Conservation (phyloP, 2,113 vertebrate genomes). For the Rana temporaria region DNA sequence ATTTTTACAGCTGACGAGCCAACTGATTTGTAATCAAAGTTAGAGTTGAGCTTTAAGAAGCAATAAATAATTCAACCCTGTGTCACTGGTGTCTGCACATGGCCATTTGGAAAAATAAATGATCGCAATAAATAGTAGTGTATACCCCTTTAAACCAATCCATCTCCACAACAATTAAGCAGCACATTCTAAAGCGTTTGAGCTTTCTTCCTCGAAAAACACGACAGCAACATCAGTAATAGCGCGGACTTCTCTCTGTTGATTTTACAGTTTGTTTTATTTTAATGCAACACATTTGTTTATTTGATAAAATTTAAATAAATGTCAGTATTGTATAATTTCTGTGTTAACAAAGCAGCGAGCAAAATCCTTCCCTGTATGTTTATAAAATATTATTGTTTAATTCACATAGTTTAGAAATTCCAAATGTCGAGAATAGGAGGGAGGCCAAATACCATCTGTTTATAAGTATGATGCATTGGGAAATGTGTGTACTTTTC, state of each 20-base stretch:
- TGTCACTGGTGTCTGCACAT: neutral
- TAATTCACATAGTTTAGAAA: slow-evolving; percentile 89
- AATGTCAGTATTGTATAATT: slow-evolving; percentile 90
- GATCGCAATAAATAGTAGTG: too few species aligned
- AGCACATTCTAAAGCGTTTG: neutral
- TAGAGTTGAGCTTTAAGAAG: too few species aligned
- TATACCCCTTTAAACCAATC: slow-evolving; percentile 6
- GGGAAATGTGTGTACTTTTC: slow-evolving; percentile 82
- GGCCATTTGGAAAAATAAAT: neutral
- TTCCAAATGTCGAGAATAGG: slow-evolving; percentile 90
- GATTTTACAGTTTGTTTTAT: slow-evolving; percentile 83
- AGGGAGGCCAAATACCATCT: slow-evolving; percentile 89
- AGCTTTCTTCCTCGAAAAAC: slow-evolving; percentile 1
- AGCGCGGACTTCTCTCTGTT: slow-evolving; percentile 72
- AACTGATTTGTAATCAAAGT: too few species aligned
- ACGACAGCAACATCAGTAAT: slow-evolving; percentile 68
- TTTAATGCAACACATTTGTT: slow-evolving; percentile 83
- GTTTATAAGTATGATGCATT: slow-evolving; percentile 87
- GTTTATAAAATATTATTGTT: slow-evolving; percentile 92
- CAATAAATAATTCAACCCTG: neutral
- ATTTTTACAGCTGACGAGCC: too few species aligned
- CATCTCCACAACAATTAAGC: neutral
- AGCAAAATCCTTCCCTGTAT: slow-evolving; percentile 85
- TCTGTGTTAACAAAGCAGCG: slow-evolving; percentile 88
- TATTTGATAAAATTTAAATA: slow-evolving; percentile 89